Evolutionary conservation across 2,888 invertebrate genomes (phyloP).

Genomic region (Bombyx huttoni): DNA sequence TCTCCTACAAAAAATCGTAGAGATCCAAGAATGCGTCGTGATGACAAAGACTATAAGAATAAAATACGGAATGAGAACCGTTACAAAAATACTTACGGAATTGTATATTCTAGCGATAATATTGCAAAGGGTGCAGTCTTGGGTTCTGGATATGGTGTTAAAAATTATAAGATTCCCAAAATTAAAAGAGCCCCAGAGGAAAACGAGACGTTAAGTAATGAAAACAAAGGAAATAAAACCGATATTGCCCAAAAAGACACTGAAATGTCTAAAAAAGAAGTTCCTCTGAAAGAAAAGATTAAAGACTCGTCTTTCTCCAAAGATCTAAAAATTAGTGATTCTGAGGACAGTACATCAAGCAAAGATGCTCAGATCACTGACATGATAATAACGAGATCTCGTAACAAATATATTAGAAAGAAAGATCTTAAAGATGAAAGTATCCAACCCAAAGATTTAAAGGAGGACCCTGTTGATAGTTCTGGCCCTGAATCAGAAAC

Average conservation of each 20-base stretch:
- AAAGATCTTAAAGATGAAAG: background rate
- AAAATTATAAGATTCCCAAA: constrained; percentile 66
- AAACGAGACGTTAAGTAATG: constrained; percentile 1
- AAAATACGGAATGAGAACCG: constrained; percentile 15
- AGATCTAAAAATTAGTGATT: constrained; percentile 1
- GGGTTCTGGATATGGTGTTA: constrained; percentile 49
- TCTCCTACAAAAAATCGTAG: constrained; percentile 37
- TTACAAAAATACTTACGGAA: constrained; percentile 28
- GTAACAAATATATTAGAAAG: constrained; percentile 13
- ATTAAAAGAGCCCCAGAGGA: constrained; percentile 32
- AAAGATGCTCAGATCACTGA: constrained; percentile 9
- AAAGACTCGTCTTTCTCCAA: background rate
- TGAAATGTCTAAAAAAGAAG: background rate
- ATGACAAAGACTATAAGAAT: constrained; percentile 16
- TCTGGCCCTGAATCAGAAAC: background rate
- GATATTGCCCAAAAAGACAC: background rate
- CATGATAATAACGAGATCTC: constrained; percentile 31
- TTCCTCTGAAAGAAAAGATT: background rate
- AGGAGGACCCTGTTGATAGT: background rate
- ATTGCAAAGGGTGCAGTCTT: constrained; percentile 51
- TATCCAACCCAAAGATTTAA: background rate
- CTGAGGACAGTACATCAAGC: constrained; percentile 7
- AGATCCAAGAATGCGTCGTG: constrained; percentile 41
- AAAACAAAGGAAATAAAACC: constrained; percentile 1
- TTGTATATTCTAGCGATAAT: constrained; percentile 55